Conservation (phyloP, 2,797 vertebrate species). For the Coilia nasus region DNA sequence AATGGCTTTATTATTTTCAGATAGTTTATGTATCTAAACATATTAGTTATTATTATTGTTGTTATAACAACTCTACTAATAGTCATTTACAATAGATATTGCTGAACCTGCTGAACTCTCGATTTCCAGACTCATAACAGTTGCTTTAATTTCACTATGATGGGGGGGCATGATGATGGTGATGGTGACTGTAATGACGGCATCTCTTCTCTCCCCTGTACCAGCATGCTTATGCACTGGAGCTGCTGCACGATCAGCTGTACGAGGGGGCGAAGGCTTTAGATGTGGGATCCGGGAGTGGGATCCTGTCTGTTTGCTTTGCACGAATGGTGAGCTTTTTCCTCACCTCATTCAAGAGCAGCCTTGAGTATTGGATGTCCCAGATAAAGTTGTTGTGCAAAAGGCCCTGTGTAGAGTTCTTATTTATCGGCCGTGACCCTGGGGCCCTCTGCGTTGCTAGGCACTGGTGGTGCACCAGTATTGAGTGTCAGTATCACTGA, state of each 20-base stretch:
- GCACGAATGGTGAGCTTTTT: conserved; percentile 91
- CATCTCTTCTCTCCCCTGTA: conserved; percentile 37
- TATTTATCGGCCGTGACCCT: not conserved
- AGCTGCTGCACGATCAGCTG: conserved; percentile 94
- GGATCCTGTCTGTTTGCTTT: conserved; percentile 95
- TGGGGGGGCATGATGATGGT: not conserved
- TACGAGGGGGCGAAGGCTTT: conserved; percentile 96
- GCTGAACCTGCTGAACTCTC: not conserved
- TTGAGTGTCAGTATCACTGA: no score
- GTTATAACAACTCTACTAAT: not conserved
- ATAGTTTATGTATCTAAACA: not conserved
- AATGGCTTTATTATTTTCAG: no score
- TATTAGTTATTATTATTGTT: not conserved
- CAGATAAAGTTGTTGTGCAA: not conserved
- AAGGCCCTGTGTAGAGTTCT: not conserved
- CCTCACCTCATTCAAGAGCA: not conserved
- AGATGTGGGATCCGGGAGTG: conserved; percentile 97
- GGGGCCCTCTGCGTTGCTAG: not conserved
- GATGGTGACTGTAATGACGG: not conserved
- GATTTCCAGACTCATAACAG: not conserved
- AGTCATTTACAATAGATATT: not conserved
- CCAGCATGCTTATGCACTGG: conserved; percentile 96
- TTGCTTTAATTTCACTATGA: conserved; percentile 6
- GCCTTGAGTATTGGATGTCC: not conserved
- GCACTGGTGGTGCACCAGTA: not conserved